phyloP scores from a whole-genome alignment of 2,113 vertebrate species.

The Hyperopisus bebe region DNA sequence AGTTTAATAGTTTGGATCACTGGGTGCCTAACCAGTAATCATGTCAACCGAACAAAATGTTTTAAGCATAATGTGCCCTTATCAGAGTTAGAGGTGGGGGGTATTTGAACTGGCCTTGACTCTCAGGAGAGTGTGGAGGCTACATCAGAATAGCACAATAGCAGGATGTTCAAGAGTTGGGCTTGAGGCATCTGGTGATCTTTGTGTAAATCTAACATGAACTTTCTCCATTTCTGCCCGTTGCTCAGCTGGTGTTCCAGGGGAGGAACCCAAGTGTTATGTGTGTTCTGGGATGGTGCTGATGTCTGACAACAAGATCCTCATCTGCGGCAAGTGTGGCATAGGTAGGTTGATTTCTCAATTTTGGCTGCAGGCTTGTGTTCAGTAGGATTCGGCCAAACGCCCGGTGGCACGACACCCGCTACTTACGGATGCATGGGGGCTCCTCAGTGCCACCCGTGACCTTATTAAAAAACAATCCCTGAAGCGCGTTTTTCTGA shows the following conservation, averaged over 20 bases:
- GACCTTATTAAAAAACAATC: background rate
- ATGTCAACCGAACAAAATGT: background rate
- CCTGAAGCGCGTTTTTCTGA: too few species aligned
- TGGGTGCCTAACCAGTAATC: background rate
- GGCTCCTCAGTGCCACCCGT: background rate
- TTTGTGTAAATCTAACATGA: background rate
- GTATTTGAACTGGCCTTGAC: background rate
- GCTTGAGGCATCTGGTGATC: background rate
- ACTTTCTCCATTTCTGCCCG: background rate
- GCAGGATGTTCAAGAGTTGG: background rate
- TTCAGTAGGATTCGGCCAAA: background rate
- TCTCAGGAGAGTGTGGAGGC: background rate
- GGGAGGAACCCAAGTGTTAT: slow-evolving; percentile 84
- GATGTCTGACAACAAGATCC: slow-evolving; percentile 70
- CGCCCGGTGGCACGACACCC: background rate
- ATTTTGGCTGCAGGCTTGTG: background rate
- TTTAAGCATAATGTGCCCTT: background rate
- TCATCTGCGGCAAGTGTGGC: slow-evolving; percentile 94
- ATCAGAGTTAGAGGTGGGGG: background rate
- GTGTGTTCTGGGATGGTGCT: slow-evolving; percentile 73
- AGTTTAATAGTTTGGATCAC: background rate
- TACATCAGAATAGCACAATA: background rate
- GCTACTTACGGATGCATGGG: background rate
- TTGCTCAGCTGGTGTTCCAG: slow-evolving; percentile 78
- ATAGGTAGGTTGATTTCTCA: slow-evolving; percentile 67